These are phyloP conservation scores for Paraescarpia echinospica DNA, from an alignment of 1,140 invertebrate species.

Conservation along the genomic window DNA sequence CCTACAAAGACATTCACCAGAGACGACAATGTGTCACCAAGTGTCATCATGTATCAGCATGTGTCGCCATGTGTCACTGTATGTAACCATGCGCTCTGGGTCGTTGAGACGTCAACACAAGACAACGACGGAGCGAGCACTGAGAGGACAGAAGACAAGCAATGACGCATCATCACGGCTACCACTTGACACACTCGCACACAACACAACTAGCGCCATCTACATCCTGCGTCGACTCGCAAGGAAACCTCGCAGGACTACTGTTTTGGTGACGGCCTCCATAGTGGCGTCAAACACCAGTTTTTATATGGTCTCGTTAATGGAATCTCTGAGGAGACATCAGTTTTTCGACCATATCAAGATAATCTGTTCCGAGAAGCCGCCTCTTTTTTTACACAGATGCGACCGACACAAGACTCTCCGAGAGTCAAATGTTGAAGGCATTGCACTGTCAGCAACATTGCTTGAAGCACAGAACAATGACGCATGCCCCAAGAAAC, in stretches of 20 bases:
- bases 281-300: not conserved
- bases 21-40: not conserved
- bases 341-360: not conserved
- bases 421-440: not conserved
- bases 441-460: not conserved
- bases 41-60: no score
- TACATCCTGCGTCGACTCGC: not conserved
- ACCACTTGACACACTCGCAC: not conserved
- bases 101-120: not conserved
- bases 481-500: not conserved
- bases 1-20: not conserved
- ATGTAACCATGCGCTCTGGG: not conserved
- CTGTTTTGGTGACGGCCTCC: not conserved
- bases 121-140: not conserved
- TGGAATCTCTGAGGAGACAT: not conserved
- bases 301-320: no score
- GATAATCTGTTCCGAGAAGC: not conserved
- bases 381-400: not conserved
- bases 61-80: not conserved
- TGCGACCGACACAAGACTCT: not conserved
- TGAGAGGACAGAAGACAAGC: not conserved
- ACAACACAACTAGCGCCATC: not conserved
- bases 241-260: not conserved
- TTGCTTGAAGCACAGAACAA: not conserved
- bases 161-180: not conserved